Conservation (phyloP, 2,113 vertebrate species). For the Xyliphius kryptos region DNA sequence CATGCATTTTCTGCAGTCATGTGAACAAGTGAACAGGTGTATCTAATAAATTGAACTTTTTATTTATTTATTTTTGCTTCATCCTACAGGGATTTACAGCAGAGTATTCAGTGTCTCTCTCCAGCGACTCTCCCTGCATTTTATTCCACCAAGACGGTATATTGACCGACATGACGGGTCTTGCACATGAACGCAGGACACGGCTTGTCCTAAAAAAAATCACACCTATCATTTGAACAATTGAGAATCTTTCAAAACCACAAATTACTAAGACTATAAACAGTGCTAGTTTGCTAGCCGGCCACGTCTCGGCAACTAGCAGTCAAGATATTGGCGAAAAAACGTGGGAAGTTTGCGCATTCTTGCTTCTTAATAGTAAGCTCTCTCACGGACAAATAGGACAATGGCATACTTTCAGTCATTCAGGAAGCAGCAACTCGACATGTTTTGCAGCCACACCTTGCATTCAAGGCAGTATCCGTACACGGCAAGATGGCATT, state of each 20-base stretch:
- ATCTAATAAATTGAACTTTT: too few relatives aligned
- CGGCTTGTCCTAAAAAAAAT: background rate
- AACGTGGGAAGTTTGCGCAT: background rate
- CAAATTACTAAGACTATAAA: background rate
- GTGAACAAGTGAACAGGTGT: too few relatives aligned
- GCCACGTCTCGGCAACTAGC: background rate
- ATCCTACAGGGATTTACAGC: too few relatives aligned
- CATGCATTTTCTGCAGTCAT: too few relatives aligned
- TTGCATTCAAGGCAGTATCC: background rate
- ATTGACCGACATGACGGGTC: background rate
- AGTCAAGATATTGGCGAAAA: background rate
- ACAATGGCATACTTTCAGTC: background rate
- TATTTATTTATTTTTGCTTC: too few relatives aligned
- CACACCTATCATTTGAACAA: background rate
- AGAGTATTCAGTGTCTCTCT: too few relatives aligned
- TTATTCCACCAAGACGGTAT: too few relatives aligned
- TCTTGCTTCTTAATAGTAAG: background rate
- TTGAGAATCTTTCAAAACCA: background rate
- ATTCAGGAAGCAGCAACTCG: background rate
- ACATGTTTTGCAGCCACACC: conserved; percentile 6
- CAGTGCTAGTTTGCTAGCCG: background rate
- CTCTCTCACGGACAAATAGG: too few relatives aligned
- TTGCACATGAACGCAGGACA: background rate
- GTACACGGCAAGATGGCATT: background rate
- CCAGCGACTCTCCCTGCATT: too few relatives aligned